A percentile compares a stretch with the other conserved stretches of the same genome.
Evolutionary conservation across 2,888 invertebrate genomes (phyloP).

Genomic region (Nasonia oneida): DNA sequence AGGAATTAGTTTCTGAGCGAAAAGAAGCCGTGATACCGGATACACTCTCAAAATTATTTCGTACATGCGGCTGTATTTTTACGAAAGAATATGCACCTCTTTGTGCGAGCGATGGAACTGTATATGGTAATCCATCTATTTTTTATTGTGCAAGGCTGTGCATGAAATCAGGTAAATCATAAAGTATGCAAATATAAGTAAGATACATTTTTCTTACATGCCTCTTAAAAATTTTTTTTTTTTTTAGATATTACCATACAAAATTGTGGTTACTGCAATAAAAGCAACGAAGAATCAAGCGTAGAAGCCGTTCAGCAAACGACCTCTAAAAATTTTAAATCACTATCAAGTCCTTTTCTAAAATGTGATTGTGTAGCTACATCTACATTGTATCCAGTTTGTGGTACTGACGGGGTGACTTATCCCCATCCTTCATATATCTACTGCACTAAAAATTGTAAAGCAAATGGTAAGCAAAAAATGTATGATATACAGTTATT

Average conservation of each 20-base stretch:
- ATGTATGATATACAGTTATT: no score
- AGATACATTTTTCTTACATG: neutral
- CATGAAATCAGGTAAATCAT: neutral
- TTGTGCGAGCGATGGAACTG: constrained; percentile 21
- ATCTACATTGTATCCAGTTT: constrained; percentile 20
- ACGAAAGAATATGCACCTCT: constrained; percentile 20
- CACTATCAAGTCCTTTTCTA: constrained; percentile 15
- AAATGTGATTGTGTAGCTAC: constrained; percentile 44
- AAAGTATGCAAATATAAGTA: neutral
- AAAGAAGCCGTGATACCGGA: neutral
- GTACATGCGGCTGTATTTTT: constrained; percentile 17
- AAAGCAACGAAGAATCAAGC: neutral
- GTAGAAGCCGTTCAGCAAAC: neutral
- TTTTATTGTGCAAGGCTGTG: neutral
- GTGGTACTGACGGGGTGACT: constrained; percentile 33
- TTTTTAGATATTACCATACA: constrained; percentile 5
- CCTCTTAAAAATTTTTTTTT: neutral
- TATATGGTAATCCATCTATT: neutral
- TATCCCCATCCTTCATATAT: constrained; percentile 17
- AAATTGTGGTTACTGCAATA: neutral
- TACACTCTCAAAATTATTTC: neutral
- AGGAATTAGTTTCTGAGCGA: neutral
- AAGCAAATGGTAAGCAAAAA: neutral
- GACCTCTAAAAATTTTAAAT: neutral
- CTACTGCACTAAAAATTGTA: constrained; percentile 9